Evolutionary conservation across 2,888 invertebrate genomes (phyloP).

Genomic region (Aplocera efformata): DNA sequence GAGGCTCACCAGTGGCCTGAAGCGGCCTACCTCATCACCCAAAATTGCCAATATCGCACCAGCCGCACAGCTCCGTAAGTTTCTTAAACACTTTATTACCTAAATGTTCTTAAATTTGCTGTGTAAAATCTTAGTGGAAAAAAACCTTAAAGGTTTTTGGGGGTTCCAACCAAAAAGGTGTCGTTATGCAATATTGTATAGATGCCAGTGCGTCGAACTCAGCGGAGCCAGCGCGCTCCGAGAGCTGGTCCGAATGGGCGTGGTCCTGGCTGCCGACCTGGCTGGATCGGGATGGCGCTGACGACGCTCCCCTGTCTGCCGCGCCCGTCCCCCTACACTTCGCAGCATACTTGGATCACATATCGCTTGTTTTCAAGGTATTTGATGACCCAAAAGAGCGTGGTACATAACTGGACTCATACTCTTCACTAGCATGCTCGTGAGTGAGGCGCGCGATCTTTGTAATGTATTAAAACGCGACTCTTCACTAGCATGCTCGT

Average conservation of each 20-base stretch:
- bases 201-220: conserved; percentile 34
- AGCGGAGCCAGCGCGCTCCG: conserved; percentile 46
- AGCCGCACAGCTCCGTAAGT: conserved; percentile 33
- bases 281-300: conserved; percentile 45
- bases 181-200: conserved; percentile 8
- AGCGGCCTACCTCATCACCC: conserved; percentile 34
- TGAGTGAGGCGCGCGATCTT: no score
- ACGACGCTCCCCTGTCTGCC: conserved; percentile 41
- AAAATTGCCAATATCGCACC: conserved; percentile 20
- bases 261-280: conserved; percentile 70
- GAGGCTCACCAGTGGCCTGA: conserved; percentile 23
- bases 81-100: background rate
- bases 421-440: no score
- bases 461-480: no score
- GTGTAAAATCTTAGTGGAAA: no score
- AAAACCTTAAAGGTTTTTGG: no score
- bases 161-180: no score
- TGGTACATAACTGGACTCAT: no score
- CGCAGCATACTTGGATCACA: conserved; percentile 50
- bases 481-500: no score
- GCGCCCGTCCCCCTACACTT: conserved; percentile 51
- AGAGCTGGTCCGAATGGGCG: conserved; percentile 71
- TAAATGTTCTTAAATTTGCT: no score
- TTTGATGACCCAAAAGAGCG: background rate
- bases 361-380: conserved; percentile 62